Evolutionary conservation across 2,113 vertebrate genomes (phyloP).

Genomic region (Elanoides forficatus): DNA sequence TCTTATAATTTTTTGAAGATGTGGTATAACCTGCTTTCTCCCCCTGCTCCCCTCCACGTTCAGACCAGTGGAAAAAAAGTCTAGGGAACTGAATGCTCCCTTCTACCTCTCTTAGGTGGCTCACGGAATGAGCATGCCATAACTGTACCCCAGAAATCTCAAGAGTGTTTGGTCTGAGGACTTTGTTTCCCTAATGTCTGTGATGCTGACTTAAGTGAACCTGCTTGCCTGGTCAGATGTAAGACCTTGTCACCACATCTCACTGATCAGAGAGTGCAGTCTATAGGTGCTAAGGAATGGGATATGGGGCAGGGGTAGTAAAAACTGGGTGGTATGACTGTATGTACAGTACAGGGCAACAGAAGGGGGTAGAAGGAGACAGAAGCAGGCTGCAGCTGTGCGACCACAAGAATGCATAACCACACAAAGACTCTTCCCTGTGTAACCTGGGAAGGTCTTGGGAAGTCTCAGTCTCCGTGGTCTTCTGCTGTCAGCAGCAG

Average conservation of each 20-base stretch:
- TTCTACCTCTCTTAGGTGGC: neutral
- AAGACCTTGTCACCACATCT: neutral
- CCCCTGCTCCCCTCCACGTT: neutral
- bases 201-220: neutral
- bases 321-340: neutral
- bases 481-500: neutral
- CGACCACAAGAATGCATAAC: neutral
- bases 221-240: neutral
- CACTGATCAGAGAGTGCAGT: neutral
- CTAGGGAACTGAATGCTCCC: neutral
- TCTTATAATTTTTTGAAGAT: neutral
- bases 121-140: neutral
- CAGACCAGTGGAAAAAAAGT: neutral
- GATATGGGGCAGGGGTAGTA: neutral
- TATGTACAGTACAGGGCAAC: neutral
- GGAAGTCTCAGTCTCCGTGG: neutral
- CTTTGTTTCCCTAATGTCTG: neutral
- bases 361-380: neutral
- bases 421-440: neutral
- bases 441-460: neutral
- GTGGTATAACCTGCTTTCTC: neutral
- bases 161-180: neutral
- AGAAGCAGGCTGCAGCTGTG: neutral
- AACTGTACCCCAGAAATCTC: neutral
- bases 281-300: neutral